Evolutionary conservation across 1,140 invertebrate species (phyloP).

Genomic region (Drosophila nannoptera): DNA sequence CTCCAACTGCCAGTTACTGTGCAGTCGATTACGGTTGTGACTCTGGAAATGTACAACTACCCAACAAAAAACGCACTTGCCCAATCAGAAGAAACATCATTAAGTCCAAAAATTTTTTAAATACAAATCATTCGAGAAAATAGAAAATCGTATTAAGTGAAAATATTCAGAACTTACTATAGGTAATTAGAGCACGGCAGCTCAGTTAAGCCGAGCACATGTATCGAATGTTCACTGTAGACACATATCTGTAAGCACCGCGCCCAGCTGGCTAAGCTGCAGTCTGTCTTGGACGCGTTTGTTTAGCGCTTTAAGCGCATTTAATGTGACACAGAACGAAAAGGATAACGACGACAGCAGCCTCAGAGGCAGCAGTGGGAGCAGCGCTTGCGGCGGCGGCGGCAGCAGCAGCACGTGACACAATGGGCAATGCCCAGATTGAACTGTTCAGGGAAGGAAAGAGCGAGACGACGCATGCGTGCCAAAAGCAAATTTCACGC

Average conservation of each 20-base stretch:
- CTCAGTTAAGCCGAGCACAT: neutral
- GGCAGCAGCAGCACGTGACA: conserved; percentile 64
- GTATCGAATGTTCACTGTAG: neutral
- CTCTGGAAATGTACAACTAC: neutral
- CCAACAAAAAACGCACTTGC: neutral
- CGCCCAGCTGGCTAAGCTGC: conserved; percentile 19
- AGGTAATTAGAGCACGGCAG: neutral
- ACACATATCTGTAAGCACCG: conserved; percentile 2
- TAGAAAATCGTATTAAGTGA: no score
- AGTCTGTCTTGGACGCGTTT: conserved; percentile 56
- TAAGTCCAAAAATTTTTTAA: neutral
- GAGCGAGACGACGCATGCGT: conserved; percentile 68
- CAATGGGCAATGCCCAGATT: conserved; percentile 48
- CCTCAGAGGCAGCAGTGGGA: no score
- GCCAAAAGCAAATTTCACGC: conserved; percentile 79
- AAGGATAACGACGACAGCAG: conserved; percentile 75
- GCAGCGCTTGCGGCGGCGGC: conserved; percentile 21
- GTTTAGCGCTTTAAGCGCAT: conserved; percentile 77
- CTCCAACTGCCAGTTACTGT: conserved; percentile 6
- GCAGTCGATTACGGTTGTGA: conserved; percentile 3
- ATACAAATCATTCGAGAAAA: no score
- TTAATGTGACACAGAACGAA: conserved; percentile 78
- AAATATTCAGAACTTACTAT: no score
- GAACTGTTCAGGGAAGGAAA: conserved; percentile 12
- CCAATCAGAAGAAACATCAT: neutral